These are phyloP conservation scores for Silurus glanis DNA, from an alignment of 2,113 vertebrate species.

Conservation along the genomic window DNA sequence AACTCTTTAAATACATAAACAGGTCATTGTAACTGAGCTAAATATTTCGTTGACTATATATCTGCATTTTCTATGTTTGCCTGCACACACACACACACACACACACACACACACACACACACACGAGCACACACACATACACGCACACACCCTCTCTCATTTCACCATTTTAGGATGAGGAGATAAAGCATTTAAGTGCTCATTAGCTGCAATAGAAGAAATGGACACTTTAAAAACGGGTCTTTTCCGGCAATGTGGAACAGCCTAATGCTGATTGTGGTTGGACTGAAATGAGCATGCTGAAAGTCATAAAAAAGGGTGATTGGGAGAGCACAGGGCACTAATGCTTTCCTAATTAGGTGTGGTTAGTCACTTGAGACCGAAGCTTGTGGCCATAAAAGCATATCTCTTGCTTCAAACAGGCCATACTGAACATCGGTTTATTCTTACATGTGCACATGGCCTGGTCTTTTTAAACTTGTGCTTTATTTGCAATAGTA, in stretches of 20 bases:
- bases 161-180: conserved; percentile 29
- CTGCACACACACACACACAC: background rate
- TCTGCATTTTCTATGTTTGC: background rate
- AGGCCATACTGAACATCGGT: background rate
- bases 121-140: background rate
- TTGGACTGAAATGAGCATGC: conserved; percentile 45
- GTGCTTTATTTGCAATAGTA: background rate
- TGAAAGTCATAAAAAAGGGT: conserved; percentile 48
- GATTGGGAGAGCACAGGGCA: conserved; percentile 48
- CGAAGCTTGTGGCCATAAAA: conserved; percentile 41
- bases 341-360: conserved; percentile 61
- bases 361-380: conserved; percentile 53
- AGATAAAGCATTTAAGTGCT: conserved; percentile 59
- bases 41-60: background rate
- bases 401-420: conserved; percentile 20
- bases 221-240: conserved; percentile 51
- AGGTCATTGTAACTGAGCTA: background rate
- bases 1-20: background rate
- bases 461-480: background rate
- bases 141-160: background rate
- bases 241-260: conserved; percentile 54
- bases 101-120: background rate
- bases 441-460: background rate
- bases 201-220: conserved; percentile 56
- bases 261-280: conserved; percentile 56